These are phyloP conservation scores for Calvadosia cruxmelitensis DNA, from an alignment of 30 jellyfish, hydroid and myxozoan genomes.

Conservation along the genomic window DNA sequence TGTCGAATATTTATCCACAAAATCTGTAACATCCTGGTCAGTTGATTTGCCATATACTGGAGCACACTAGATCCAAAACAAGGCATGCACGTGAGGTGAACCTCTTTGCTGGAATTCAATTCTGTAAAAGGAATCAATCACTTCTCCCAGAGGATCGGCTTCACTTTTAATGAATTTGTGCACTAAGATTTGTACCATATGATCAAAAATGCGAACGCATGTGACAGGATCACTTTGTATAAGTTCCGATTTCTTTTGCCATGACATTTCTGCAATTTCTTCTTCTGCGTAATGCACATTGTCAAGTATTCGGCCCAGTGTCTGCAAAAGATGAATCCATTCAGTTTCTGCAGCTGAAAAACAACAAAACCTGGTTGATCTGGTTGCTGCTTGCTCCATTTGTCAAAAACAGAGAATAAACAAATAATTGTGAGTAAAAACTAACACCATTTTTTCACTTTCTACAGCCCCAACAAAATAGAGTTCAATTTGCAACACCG, in stretches of 20 bases:
- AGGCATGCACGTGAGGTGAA: slow-evolving; percentile 35
- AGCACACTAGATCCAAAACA: slow-evolving; percentile 31
- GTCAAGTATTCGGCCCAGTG: slow-evolving; percentile 4
- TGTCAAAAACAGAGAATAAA: no score
- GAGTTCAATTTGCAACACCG: no score
- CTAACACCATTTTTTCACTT: no score
- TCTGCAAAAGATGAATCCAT: not conserved
- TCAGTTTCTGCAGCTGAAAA: slow-evolving; percentile 34
- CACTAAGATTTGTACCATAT: slow-evolving; percentile 6
- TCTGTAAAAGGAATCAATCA: slow-evolving; percentile 17
- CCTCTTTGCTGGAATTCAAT: slow-evolving; percentile 42
- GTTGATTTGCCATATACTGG: slow-evolving; percentile 9
- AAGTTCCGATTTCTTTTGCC: slow-evolving; percentile 19
- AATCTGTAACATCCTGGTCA: slow-evolving; percentile 1
- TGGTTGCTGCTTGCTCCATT: no score
- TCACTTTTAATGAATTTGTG: slow-evolving; percentile 12
- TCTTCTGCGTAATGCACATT: not conserved
- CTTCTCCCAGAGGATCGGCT: slow-evolving; percentile 13
- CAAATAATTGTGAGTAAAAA: no score
- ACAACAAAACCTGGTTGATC: slow-evolving; percentile 20
- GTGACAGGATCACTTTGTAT: no score
- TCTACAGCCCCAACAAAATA: no score
- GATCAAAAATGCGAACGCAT: slow-evolving; percentile 6
- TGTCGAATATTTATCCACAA: slow-evolving; percentile 11
- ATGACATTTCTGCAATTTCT: slow-evolving; percentile 5